These are phyloP conservation scores for Enhydra lutris DNA, from an alignment of 2,113 vertebrate species.

Conservation along the genomic window DNA sequence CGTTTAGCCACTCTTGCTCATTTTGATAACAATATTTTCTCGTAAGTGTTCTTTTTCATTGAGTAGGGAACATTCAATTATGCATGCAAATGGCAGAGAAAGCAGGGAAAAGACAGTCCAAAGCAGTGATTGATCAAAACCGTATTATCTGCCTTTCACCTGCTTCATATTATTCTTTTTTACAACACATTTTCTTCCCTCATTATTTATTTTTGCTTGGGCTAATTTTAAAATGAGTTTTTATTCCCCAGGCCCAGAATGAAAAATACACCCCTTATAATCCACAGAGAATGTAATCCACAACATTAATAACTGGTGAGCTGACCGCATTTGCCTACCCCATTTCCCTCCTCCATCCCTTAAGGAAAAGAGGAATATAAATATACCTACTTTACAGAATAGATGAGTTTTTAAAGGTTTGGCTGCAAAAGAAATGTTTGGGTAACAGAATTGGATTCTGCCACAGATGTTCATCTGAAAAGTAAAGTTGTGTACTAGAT, in stretches of 20 bases:
- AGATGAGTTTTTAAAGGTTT: not conserved
- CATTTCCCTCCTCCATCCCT: not conserved
- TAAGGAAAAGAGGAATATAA: not conserved
- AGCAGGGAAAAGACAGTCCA: not conserved
- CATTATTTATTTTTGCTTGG: conserved; percentile 62
- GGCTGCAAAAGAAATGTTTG: not conserved
- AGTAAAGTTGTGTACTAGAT: not conserved
- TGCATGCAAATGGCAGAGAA: not conserved
- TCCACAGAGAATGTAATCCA: conserved; percentile 35
- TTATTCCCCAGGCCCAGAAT: conserved; percentile 54
- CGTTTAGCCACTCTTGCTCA: not conserved
- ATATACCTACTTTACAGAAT: conserved; percentile 10
- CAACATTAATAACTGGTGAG: conserved; percentile 12
- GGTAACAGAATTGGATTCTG: not conserved
- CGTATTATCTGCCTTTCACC: not conserved
- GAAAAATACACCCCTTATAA: conserved; percentile 7
- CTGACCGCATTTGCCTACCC: not conserved
- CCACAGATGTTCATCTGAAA: not conserved
- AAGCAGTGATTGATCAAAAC: not conserved
- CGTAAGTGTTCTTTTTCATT: not conserved
- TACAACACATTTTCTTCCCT: conserved; percentile 31
- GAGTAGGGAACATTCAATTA: not conserved
- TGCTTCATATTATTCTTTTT: not conserved
- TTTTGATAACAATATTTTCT: not conserved
- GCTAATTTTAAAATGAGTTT: conserved; percentile 65